Base-by-base conservation (phyloP, 2,888 invertebrate genomes). In the Cephus pygmeus region DNA sequence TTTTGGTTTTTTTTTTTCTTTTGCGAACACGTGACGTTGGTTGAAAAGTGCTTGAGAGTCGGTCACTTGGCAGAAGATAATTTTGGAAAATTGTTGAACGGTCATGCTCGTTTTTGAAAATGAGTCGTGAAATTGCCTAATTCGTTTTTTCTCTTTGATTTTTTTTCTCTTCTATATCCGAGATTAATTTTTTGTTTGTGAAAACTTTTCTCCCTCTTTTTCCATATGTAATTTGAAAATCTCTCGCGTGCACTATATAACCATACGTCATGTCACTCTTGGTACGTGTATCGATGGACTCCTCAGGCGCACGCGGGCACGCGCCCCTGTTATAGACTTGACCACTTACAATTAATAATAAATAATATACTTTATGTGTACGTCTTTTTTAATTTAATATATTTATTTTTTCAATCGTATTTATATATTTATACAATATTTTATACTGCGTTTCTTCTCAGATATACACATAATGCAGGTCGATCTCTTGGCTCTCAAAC, bases 341-440 rank as follows among this genome's bases (percentile, higher is more conserved):
- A 90, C 86, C 84, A 85, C 83, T 82, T 80, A 81, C 81, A 81
- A 87, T 87, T 86, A 85, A 84, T 86, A 84, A 86, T 86, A 83
- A 88, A 88, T 87, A 87, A 88, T 89, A 88, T 88, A 87, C 86
- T 85, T 86, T 89, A 89, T 85, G 86, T 89, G 87, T 90, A 90
- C 84, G 88, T 88, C 87, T 87, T 89, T 89, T 89, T 90, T 90
- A 89, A 90, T 90, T 91, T 90, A 91, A 91, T 90, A 90, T 91
- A 90, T 91, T 90, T 91, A 91, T 91, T 91, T 90, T 91, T 91
- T 88, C 89, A 90, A 90, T 86, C 89, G 88, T 91, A 90, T 91
- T 91, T 91, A 91, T 91, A 90, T 91, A 91, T 91, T 91, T 91
- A 91, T 90, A 91, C 88, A 88, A 90, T 90, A 91, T 91, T 91